Conservation (phyloP, 2,113 vertebrate species). For the Delphinapterus leucas region DNA sequence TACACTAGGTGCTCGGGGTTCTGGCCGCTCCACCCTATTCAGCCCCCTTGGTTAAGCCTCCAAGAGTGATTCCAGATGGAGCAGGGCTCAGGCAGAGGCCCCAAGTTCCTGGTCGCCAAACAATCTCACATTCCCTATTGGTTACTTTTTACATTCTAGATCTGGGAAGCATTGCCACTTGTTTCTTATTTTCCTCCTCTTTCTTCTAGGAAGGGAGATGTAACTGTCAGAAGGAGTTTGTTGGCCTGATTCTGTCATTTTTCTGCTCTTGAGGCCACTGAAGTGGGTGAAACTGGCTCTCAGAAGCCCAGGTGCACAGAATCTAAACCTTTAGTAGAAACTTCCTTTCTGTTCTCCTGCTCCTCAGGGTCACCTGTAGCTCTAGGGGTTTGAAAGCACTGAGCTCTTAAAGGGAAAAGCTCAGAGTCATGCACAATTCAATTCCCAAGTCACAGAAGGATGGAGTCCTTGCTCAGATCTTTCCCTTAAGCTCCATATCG, state of each 20-base stretch:
- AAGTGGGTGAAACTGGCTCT: not conserved
- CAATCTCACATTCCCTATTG: not conserved
- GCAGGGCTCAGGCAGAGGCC: not conserved
- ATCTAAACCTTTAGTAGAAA: not conserved
- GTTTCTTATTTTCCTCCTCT: not conserved
- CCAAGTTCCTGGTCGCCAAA: not conserved
- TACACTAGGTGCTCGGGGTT: fast-evolving
- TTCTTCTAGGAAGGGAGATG: not conserved
- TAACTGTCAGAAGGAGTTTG: not conserved
- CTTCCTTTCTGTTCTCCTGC: not conserved
- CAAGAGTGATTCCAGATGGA: not conserved
- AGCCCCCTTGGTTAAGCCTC: not conserved
- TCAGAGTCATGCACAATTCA: not conserved
- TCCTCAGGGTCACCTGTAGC: not conserved
- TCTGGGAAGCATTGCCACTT: not conserved
- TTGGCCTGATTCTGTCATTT: slow-evolving; percentile 31
- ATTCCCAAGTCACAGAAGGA: not conserved
- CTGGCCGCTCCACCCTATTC: not conserved
- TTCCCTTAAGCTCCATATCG: not conserved
- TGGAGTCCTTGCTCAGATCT: not conserved
- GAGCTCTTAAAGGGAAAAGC: not conserved
- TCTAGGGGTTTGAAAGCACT: not conserved
- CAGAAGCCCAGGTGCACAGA: not conserved
- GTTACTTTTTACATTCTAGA: not conserved
- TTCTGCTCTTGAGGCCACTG: not conserved